Base-by-base conservation (phyloP, 2,888 invertebrate species). In the Luperina nickerlii region DNA sequence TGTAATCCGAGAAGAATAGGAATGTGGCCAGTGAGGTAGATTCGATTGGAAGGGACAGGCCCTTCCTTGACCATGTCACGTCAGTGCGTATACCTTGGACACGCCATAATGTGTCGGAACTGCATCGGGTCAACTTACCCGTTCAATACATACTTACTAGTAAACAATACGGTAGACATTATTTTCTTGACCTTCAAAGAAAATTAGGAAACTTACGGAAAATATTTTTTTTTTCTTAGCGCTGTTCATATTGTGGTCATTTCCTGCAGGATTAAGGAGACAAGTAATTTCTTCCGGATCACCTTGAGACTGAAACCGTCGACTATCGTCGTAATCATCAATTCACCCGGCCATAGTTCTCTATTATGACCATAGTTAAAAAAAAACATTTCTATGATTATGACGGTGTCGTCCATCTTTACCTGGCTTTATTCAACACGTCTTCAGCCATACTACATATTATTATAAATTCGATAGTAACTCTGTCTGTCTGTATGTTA, bases 1-100 rank as follows among this genome's bases (percentile, higher is more conserved):
- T 89, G 92, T 92, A 93, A 94, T 91, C 87, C 87, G 91, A 91
- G 89, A 90, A 90, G 89, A 90, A 83, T 83, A 80, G 81, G 74
- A 79, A 79, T 80, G 89, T 89, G 88, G 77, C 65, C 90, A 89
- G 77, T 90, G 90, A 90, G 71, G 71, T 89, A 85, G 79, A 83
- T 69, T 48, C 54, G 76, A 88, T 84, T 86, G 86, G 88, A 90
- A 87, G 83, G 71, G 90, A 89, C 90, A 87, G 75, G 69, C 54
- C 74, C 82, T 83, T 88, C 87, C 88, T 87, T 69, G 85, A 81
- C 68, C 79, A 81, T 45, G 83, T 84, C 81, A 78, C 57, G 69
- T 84, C 83, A 67, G 57, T 80, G 69, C 62, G 68, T 69, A 69
- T 83, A 74, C 57, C 70, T 76, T 69, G 48, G 42, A 60, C 42